Conservation (phyloP, 2,888 invertebrate species). For the Rhagophthalmus giganteus region DNA sequence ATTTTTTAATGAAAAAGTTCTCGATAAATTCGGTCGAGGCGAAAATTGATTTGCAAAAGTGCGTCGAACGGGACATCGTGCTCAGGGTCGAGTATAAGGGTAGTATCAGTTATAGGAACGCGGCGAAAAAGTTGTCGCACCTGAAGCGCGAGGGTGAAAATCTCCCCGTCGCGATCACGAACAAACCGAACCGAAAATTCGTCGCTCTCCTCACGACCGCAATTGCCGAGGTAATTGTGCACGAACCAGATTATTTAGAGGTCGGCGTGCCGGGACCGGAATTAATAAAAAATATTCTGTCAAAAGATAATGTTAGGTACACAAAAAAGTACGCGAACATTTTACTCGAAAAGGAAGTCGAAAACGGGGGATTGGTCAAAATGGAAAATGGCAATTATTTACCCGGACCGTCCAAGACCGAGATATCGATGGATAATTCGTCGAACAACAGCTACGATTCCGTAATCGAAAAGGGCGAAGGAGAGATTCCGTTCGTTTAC, state of each 20-base stretch:
- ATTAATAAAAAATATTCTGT: constrained; percentile 66
- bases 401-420: constrained; percentile 61
- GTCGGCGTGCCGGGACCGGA: constrained; percentile 72
- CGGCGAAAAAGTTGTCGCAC: constrained; percentile 66
- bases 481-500: constrained; percentile 8
- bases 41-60: constrained; percentile 71
- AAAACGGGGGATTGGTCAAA: constrained; percentile 68
- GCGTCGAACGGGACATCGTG: constrained; percentile 74
- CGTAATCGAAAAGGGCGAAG: constrained; percentile 23
- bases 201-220: constrained; percentile 65
- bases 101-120: constrained; percentile 81
- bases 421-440: constrained; percentile 35
- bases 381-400: constrained; percentile 71
- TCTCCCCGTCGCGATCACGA: constrained; percentile 5
- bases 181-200: constrained; percentile 48
- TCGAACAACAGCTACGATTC: constrained; percentile 30
- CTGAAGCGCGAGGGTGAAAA: constrained; percentile 51
- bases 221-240: constrained; percentile 70
- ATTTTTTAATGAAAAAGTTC: constrained; percentile 75
- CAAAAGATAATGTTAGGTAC: constrained; percentile 66
- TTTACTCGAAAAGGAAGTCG: constrained; percentile 71
- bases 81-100: constrained; percentile 86
- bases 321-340: constrained; percentile 65
- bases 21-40: constrained; percentile 71
- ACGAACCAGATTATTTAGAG: constrained; percentile 72